Percentiles rank a stretch among this genome's conserved stretches.
Evolutionary conservation across 2,797 vertebrate species (phyloP).

Genomic region (Takifugu rubripes): DNA sequence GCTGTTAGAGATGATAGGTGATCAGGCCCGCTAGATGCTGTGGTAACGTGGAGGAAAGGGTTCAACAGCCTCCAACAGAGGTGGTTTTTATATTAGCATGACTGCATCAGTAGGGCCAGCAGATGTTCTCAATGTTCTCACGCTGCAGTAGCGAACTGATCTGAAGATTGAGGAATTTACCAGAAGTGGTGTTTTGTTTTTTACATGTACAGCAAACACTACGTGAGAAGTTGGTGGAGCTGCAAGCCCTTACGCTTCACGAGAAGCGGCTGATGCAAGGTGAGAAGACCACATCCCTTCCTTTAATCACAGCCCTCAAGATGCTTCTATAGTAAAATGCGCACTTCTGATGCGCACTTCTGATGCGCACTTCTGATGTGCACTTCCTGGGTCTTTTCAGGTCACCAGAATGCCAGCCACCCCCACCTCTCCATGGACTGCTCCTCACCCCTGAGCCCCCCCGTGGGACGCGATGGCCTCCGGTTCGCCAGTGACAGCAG

Average conservation of each 20-base stretch:
- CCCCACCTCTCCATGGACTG: constrained; percentile 59
- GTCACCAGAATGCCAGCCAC: constrained; percentile 57
- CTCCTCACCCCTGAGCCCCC: constrained; percentile 30
- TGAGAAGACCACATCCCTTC: constrained; percentile 74
- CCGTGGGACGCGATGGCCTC: constrained; percentile 28
- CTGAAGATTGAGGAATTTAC: no score
- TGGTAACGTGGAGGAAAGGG: no score
- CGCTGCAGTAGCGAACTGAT: not conserved
- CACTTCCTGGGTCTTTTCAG: constrained; percentile 63
- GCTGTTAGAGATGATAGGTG: not conserved
- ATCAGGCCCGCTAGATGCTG: no score
- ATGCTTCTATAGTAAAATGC: not conserved
- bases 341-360: constrained; percentile 16
- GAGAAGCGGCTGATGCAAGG: constrained; percentile 84
- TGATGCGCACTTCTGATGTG: constrained; percentile 14
- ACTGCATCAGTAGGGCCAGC: no score
- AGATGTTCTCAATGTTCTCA: no score
- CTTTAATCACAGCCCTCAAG: constrained; percentile 39
- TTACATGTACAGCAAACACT: constrained; percentile 79
- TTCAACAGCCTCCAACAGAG: no score
- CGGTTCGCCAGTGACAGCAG: constrained; percentile 90
- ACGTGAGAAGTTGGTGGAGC: constrained; percentile 82
- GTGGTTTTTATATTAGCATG: no score
- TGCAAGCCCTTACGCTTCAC: constrained; percentile 81
- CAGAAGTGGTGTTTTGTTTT: constrained; percentile 1